phyloP scores from a whole-genome alignment of 1,140 invertebrate species.

The Lasaia peninsularis region DNA sequence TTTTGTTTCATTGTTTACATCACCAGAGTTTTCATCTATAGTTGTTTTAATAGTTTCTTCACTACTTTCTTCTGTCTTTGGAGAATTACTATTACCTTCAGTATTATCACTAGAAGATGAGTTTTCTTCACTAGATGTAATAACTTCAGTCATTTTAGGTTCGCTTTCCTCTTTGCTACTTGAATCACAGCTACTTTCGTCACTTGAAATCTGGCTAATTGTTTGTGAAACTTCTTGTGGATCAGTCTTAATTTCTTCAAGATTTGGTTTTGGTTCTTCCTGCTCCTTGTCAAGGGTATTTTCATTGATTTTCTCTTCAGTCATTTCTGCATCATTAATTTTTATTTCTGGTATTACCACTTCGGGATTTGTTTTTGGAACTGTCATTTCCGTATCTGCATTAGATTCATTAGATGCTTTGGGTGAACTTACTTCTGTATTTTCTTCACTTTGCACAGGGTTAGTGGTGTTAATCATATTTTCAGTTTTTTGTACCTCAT shows the following conservation, averaged over 20 bases:
- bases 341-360: constrained; percentile 61
- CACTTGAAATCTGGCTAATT: constrained; percentile 32
- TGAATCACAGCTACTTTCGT: constrained; percentile 53
- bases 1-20: constrained; percentile 11
- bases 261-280: constrained; percentile 16
- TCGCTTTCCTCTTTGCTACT: constrained; percentile 51
- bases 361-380: constrained; percentile 28
- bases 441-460: constrained; percentile 25
- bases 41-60: constrained; percentile 21
- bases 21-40: constrained; percentile 17
- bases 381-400: constrained; percentile 49
- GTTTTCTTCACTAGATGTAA: constrained; percentile 65
- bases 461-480: constrained; percentile 22
- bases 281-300: constrained; percentile 11
- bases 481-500: constrained; percentile 31
- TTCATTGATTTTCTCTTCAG: constrained; percentile 48
- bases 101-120: constrained; percentile 70
- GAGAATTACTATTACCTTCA: constrained; percentile 67
- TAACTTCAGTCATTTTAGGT: constrained; percentile 47
- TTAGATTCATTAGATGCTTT: constrained; percentile 28
- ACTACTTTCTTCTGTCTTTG: constrained; percentile 40
- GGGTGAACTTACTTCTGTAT: constrained; percentile 24
- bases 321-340: constrained; percentile 65
- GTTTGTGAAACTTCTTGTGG: constrained; percentile 22
- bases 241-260: constrained; percentile 26